A percentile compares a stretch with the other conserved stretches of the same genome.
phyloP scores from a whole-genome alignment of 2,797 vertebrate genomes.

The Chanos chanos region DNA sequence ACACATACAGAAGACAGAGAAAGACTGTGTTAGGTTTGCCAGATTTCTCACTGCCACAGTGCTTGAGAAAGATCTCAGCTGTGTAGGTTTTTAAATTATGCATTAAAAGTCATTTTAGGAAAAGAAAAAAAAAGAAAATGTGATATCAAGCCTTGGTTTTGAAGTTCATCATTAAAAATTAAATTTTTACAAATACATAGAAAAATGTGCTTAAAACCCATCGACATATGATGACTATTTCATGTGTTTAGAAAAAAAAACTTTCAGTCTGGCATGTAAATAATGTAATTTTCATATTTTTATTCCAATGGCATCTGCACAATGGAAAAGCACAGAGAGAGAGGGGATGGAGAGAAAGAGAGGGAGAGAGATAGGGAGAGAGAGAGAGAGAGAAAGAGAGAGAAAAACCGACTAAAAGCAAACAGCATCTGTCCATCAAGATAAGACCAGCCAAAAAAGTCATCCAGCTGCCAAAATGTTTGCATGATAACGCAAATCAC shows the following conservation, averaged over 20 bases:
- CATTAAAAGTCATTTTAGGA: conserved; percentile 22
- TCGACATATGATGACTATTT: too few species aligned
- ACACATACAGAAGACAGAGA: conserved; percentile 34
- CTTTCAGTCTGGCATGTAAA: not conserved
- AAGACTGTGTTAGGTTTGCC: conserved; percentile 26
- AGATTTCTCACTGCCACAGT: conserved; percentile 3
- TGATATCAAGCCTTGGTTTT: conserved; percentile 14
- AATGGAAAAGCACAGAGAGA: not conserved
- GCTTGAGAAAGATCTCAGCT: conserved; percentile 13
- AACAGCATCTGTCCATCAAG: conserved; percentile 23
- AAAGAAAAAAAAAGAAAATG: conserved; percentile 14
- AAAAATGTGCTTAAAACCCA: not conserved
- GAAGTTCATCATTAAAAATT: conserved; percentile 8
- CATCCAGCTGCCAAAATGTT: not conserved
- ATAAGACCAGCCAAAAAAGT: conserved; percentile 6
- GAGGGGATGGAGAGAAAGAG: too few species aligned
- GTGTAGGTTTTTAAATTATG: conserved; percentile 30
- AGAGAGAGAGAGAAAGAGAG: too few species aligned
- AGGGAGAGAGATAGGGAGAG: too few species aligned
- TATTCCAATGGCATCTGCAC: not conserved
- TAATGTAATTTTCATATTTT: not conserved
- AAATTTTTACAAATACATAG: not conserved
- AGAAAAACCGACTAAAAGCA: not conserved
- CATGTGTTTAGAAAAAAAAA: too few species aligned
- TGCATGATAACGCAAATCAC: conserved; percentile 32